Percentiles rank a stretch among this genome's conserved stretches.
Evolutionary conservation across 1,140 invertebrate genomes (phyloP).

Genomic region (Zaprionus inermis): DNA sequence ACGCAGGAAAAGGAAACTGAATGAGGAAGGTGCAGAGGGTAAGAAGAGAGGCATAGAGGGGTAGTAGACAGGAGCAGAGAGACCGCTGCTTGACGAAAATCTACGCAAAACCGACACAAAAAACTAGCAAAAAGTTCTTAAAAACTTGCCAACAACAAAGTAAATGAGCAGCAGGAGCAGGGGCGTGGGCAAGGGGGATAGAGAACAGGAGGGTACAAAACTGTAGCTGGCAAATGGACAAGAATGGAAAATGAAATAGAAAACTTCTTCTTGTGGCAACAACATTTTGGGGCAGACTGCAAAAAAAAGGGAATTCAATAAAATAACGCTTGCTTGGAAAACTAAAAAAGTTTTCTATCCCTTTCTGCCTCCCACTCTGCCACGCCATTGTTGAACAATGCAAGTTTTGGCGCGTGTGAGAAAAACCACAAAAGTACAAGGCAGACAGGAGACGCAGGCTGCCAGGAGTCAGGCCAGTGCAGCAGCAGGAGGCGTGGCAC

Average conservation of each 20-base stretch:
- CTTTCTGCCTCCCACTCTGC: constrained; percentile 47
- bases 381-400: constrained; percentile 59
- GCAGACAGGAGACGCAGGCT: constrained; percentile 9
- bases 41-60: neutral
- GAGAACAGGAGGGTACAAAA: neutral
- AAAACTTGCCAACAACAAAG: constrained; percentile 69
- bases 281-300: constrained; percentile 37
- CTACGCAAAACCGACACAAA: constrained; percentile 42
- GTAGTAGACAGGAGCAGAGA: neutral
- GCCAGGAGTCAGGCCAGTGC: neutral
- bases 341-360: constrained; percentile 61
- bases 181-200: neutral
- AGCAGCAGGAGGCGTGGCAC: neutral
- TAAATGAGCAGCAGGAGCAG: constrained; percentile 59
- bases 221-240: constrained; percentile 54
- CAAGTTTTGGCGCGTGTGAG: constrained; percentile 56
- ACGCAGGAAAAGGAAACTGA: constrained; percentile 54
- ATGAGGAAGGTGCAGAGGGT: neutral
- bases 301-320: constrained; percentile 62
- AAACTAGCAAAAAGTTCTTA: constrained; percentile 58
- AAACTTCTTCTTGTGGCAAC: constrained; percentile 70
- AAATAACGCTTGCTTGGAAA: constrained; percentile 69
- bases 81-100: constrained; percentile 20
- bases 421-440: constrained; percentile 67
- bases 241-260: constrained; percentile 74